These are phyloP conservation scores for Pleuronectes platessa DNA, from an alignment of 2,113 vertebrate genomes.

Conservation along the genomic window DNA sequence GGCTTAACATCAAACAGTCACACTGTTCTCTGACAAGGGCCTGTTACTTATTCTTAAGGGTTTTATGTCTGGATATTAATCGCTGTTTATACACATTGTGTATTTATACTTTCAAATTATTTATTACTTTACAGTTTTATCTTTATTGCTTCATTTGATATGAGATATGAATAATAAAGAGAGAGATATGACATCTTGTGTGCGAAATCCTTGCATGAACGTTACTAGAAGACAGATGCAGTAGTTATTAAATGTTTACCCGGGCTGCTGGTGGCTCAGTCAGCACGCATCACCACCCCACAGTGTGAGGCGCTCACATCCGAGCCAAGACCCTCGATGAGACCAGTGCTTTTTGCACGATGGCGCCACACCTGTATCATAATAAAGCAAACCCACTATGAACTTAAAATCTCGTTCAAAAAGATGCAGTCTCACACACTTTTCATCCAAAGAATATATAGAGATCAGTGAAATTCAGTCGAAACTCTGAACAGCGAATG, in stretches of 20 bases:
- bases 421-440: too few relatives aligned
- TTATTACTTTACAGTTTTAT: conserved; percentile 50
- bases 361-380: neutral
- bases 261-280: conserved; percentile 11
- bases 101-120: conserved; percentile 54
- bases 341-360: neutral
- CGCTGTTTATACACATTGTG: conserved; percentile 28
- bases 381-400: too few relatives aligned
- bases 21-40: conserved; percentile 13
- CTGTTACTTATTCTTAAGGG: conserved; percentile 13
- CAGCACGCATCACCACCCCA: neutral
- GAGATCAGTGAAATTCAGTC: too few relatives aligned
- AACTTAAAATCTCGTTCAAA: too few relatives aligned
- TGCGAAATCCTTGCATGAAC: conserved; percentile 26
- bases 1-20: neutral
- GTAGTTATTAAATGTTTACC: conserved; percentile 26
- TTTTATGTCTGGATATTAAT: conserved; percentile 38
- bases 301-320: neutral
- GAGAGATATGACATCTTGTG: conserved; percentile 24
- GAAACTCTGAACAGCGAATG: too few relatives aligned
- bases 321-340: too few relatives aligned
- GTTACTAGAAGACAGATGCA: conserved; percentile 13
- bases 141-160: conserved; percentile 46
- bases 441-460: too few relatives aligned
- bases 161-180: conserved; percentile 57